These are phyloP conservation scores for Pterois miles DNA, from an alignment of 2,797 vertebrate species.

Conservation along the genomic window DNA sequence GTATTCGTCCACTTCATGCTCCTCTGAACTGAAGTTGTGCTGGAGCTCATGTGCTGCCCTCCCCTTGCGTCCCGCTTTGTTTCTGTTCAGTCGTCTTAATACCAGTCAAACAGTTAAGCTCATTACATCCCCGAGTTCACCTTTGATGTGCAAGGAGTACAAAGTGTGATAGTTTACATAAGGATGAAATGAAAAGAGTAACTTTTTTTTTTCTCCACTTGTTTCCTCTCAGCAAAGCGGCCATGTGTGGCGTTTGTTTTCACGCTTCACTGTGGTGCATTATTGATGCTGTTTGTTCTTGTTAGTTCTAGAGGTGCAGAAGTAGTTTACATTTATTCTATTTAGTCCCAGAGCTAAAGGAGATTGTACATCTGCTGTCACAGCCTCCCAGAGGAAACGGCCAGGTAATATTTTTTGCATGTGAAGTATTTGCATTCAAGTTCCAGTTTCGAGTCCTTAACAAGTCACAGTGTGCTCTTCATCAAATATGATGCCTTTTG, in stretches of 20 bases:
- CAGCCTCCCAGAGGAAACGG: background rate
- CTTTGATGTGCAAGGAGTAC: slow-evolving; percentile 55
- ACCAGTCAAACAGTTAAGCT: slow-evolving; percentile 61
- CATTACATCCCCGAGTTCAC: slow-evolving; percentile 50
- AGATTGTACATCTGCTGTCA: background rate
- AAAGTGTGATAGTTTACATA: slow-evolving; percentile 54
- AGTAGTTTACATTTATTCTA: background rate
- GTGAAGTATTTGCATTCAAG: too few species aligned
- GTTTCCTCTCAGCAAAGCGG: background rate
- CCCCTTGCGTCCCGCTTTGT: slow-evolving; percentile 51
- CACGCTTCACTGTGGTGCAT: background rate
- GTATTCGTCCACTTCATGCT: slow-evolving; percentile 45
- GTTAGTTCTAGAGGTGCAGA: background rate
- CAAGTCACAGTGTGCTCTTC: too few species aligned
- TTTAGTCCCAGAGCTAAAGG: background rate
- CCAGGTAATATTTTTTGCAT: too few species aligned
- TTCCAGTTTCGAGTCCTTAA: too few species aligned
- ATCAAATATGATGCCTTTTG: too few species aligned
- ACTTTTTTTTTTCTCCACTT: background rate
- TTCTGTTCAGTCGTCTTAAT: slow-evolving; percentile 56
- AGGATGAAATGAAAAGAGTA: slow-evolving; percentile 3
- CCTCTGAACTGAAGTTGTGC: slow-evolving; percentile 42
- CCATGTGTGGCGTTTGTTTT: background rate
- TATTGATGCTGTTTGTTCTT: background rate
- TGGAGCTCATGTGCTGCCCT: slow-evolving; percentile 45